These are phyloP conservation scores for Sepiola atlantica DNA, from an alignment of 2,888 invertebrate species.

Conservation along the genomic window DNA sequence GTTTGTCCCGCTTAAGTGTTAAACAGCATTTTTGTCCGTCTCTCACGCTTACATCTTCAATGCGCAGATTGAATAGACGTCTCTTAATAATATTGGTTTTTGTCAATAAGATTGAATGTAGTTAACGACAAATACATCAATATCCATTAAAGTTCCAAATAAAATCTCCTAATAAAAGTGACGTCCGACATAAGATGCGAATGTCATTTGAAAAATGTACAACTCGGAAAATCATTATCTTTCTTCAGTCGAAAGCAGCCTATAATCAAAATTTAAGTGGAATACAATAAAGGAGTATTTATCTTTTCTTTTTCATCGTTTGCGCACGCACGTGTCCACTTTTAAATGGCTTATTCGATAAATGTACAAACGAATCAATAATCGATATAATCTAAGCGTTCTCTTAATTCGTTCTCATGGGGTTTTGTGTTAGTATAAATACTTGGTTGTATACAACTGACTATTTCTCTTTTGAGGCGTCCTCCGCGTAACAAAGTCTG, in stretches of 20 bases:
- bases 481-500: too few species aligned
- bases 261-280: background rate
- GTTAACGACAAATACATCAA: background rate
- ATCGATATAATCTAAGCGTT: background rate
- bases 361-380: background rate
- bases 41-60: too few species aligned
- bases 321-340: background rate
- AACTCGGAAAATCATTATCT: background rate
- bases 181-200: background rate
- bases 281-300: too few species aligned
- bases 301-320: background rate
- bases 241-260: background rate
- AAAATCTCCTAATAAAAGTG: constrained; percentile 4
- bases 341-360: background rate
- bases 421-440: too few species aligned
- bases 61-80: too few species aligned
- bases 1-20: too few species aligned
- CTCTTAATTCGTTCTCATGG: too few species aligned
- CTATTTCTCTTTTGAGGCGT: too few species aligned
- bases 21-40: too few species aligned
- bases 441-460: too few species aligned
- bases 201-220: background rate
- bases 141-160: background rate
- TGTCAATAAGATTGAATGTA: too few species aligned
- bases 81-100: too few species aligned